phyloP scores from a whole-genome alignment of 30 jellyfish, hydroid and myxozoan species.

The Hydractinia symbiolongicarpus region DNA sequence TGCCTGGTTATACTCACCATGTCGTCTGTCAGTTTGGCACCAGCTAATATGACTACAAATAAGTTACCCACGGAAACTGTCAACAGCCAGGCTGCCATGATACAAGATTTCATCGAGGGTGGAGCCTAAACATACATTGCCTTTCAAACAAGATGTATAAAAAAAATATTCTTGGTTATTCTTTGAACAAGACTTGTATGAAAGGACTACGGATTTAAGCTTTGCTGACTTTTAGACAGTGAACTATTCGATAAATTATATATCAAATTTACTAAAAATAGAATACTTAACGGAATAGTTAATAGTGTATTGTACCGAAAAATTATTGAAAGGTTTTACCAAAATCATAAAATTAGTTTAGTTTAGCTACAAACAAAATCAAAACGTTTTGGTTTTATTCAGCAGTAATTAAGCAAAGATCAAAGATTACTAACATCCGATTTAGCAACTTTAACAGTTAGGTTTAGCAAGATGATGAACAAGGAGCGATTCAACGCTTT shows the following conservation, averaged over 20 bases:
- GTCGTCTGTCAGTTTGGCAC: conserved; percentile 85
- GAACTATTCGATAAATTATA: background rate
- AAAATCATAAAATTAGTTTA: too few species aligned
- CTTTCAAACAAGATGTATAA: background rate
- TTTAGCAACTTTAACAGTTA: too few species aligned
- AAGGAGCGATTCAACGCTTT: too few species aligned
- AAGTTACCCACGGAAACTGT: conserved; percentile 98
- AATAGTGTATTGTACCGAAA: too few species aligned
- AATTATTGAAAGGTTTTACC: too few species aligned
- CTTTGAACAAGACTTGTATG: too few species aligned
- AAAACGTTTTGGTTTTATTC: too few species aligned
- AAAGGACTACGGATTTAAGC: too few species aligned
- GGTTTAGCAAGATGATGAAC: too few species aligned
- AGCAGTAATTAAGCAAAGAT: too few species aligned
- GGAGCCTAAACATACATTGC: conserved; percentile 64
- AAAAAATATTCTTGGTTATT: background rate
- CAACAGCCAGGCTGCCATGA: conserved; percentile 99
- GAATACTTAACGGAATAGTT: background rate
- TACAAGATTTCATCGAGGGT: conserved; percentile 98
- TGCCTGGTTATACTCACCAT: conserved; percentile 53
- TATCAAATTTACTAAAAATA: background rate
- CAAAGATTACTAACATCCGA: too few species aligned
- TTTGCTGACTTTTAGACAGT: background rate
- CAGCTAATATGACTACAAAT: conserved; percentile 94
- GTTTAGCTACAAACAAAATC: too few species aligned